Conservation (phyloP, 2,888 invertebrate species). For the Agrotis exclamationis region DNA sequence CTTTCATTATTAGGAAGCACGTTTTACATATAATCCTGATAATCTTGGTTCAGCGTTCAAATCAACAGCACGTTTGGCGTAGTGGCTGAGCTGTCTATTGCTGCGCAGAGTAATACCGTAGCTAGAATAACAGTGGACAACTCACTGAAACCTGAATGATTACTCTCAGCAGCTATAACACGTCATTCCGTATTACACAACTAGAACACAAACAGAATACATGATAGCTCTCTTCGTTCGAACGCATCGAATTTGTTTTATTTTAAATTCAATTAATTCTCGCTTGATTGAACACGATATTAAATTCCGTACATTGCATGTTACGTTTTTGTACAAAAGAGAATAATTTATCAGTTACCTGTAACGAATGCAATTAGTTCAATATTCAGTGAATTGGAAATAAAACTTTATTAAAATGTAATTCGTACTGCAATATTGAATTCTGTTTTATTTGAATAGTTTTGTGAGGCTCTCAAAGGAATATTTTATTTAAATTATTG, state of each 20-base stretch:
- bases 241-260: conserved; percentile 39
- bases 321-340: conserved; percentile 40
- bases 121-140: not conserved
- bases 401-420: conserved; percentile 23
- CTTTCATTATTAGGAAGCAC: too few relatives aligned
- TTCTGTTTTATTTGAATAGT: conserved; percentile 30
- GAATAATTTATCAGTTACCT: conserved; percentile 41
- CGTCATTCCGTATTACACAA: not conserved
- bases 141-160: not conserved
- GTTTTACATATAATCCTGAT: too few relatives aligned
- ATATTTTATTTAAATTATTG: conserved; percentile 19
- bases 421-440: conserved; percentile 20
- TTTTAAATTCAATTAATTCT: conserved; percentile 44
- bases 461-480: conserved; percentile 15
- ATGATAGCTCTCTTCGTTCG: not conserved
- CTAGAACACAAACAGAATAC: conserved; percentile 30
- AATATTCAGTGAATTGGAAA: conserved; percentile 28
- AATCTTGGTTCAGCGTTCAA: too few relatives aligned
- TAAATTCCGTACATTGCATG: conserved; percentile 22
- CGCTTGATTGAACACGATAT: conserved; percentile 40
- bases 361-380: conserved; percentile 44
- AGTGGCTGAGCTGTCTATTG: too few relatives aligned
- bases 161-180: not conserved
- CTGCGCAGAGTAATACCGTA: too few relatives aligned
- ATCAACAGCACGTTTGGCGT: too few relatives aligned